Conservation (phyloP, 37 sponge, comb jelly and placozoan species). For the Cliona cf. orientalis region DNA sequence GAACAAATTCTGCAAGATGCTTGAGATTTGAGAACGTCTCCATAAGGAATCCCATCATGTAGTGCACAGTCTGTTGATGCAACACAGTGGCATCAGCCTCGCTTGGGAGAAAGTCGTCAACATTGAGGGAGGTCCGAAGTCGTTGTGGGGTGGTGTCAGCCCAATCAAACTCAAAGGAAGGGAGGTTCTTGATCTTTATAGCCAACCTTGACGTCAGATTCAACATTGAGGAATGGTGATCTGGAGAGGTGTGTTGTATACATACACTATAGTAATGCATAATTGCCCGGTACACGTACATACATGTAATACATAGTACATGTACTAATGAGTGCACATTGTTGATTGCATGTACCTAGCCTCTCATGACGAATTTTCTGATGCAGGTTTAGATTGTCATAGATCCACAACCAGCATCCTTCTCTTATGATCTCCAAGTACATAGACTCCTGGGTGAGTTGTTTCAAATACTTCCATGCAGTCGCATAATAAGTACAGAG, state of each 20-base stretch:
- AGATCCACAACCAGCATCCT: not conserved
- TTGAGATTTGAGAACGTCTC: not conserved
- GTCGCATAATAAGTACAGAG: too few species aligned
- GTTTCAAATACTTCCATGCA: too few species aligned
- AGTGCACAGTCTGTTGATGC: not conserved
- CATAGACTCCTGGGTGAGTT: not conserved
- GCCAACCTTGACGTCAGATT: slow-evolving; percentile 13
- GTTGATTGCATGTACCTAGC: too few species aligned
- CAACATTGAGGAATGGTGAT: slow-evolving; percentile 15
- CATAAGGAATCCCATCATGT: slow-evolving; percentile 19
- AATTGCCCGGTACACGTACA: too few species aligned
- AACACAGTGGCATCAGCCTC: slow-evolving; percentile 3
- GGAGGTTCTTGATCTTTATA: not conserved
- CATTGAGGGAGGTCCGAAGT: not conserved
- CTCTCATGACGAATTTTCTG: not conserved
- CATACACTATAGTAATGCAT: too few species aligned
- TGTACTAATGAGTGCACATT: too few species aligned
- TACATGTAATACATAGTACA: too few species aligned
- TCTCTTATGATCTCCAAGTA: not conserved
- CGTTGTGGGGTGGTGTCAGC: slow-evolving; percentile 4
- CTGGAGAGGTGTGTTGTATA: not conserved
- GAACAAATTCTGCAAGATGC: not conserved
- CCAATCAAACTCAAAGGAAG: slow-evolving; percentile 5
- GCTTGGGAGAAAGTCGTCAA: slow-evolving; percentile 18
- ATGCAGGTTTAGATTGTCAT: not conserved